These are phyloP conservation scores for Crossaster papposus DNA, from an alignment of 53 echinoderm and acorn worm genomes.

Conservation along the genomic window DNA sequence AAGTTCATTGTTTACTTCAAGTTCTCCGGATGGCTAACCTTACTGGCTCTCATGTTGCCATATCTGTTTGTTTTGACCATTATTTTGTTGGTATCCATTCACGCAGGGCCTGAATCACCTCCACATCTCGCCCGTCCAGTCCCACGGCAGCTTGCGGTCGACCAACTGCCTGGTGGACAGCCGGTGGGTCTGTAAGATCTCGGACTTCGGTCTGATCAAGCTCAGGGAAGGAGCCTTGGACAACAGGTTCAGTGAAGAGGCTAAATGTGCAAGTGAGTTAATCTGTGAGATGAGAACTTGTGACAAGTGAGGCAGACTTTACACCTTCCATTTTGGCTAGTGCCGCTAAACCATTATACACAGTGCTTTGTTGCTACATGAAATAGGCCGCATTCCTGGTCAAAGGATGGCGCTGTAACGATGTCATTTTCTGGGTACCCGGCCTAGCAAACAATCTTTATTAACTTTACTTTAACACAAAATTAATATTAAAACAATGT, in stretches of 20 bases:
- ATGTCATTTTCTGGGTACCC: too few relatives aligned
- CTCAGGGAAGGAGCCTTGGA: constrained; percentile 58
- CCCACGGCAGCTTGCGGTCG: constrained; percentile 83
- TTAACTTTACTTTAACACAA: too few relatives aligned
- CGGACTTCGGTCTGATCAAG: constrained; percentile 78
- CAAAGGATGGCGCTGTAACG: too few relatives aligned
- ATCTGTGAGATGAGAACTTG: background rate
- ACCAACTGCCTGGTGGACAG: constrained; percentile 91
- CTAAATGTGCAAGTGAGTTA: constrained; percentile 53
- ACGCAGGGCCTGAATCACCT: constrained; percentile 80
- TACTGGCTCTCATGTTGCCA: background rate
- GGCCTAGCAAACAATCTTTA: too few relatives aligned
- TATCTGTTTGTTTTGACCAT: background rate
- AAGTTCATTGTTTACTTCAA: background rate
- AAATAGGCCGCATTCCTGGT: too few relatives aligned
- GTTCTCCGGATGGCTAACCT: background rate
- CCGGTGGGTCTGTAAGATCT: constrained; percentile 88
- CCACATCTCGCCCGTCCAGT: constrained; percentile 70
- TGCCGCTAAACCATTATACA: too few relatives aligned
- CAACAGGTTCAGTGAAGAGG: constrained; percentile 58
- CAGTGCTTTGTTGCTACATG: too few relatives aligned
- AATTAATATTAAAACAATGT: too few relatives aligned
- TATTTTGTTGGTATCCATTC: background rate
- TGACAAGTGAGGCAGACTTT: too few relatives aligned
- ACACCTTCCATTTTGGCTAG: too few relatives aligned